Conservation (phyloP, 2,113 vertebrate genomes). For the Podiceps cristatus region DNA sequence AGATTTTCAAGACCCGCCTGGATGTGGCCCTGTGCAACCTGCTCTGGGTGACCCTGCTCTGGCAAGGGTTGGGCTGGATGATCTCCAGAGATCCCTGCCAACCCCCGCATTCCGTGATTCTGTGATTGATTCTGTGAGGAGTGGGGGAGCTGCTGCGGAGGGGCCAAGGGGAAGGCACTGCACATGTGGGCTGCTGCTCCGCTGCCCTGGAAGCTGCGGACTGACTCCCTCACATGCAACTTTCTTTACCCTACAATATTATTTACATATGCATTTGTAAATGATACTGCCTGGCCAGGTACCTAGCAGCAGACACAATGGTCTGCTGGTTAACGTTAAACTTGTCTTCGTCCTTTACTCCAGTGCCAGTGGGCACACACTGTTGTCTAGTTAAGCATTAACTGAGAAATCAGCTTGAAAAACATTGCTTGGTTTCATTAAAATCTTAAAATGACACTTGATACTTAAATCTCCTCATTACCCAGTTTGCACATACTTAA, state of each 20-base stretch:
- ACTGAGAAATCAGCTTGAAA: background rate
- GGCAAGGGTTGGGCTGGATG: too few relatives aligned
- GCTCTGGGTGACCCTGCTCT: too few relatives aligned
- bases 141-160: background rate
- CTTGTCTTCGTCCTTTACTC: background rate
- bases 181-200: accelerated
- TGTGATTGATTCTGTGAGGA: background rate
- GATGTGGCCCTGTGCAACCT: too few relatives aligned
- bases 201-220: background rate
- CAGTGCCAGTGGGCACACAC: background rate
- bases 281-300: background rate
- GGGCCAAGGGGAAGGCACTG: accelerated
- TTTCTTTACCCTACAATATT: accelerated
- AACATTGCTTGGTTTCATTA: background rate
- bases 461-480: background rate
- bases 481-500: background rate
- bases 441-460: background rate
- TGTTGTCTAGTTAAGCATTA: background rate
- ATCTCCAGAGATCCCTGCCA: too few relatives aligned
- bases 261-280: background rate
- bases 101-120: too few relatives aligned
- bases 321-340: background rate
- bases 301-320: background rate
- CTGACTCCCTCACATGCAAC: accelerated
- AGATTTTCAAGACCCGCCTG: too few relatives aligned